These are phyloP conservation scores for Atrina japonica DNA, from an alignment of 2,888 invertebrate genomes.

Conservation along the genomic window DNA sequence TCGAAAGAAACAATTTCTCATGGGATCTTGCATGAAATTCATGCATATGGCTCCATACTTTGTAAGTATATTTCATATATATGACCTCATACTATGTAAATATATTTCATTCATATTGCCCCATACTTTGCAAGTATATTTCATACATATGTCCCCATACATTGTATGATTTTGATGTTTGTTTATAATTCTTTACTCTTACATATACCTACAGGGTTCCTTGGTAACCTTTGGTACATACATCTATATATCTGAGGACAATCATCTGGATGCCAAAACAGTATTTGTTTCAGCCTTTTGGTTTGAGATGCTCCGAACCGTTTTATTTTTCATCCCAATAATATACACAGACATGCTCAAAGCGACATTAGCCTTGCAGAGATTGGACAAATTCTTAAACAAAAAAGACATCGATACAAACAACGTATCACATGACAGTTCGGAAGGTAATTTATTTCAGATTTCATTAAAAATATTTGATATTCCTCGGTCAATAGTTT, in stretches of 20 bases:
- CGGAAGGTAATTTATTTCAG: slow-evolving; percentile 17
- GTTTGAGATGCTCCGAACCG: slow-evolving; percentile 85
- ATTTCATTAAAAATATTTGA: too few species aligned
- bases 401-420: slow-evolving; percentile 54
- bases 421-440: slow-evolving; percentile 46
- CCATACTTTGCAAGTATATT: slow-evolving; percentile 87
- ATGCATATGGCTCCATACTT: too few species aligned
- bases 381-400: slow-evolving; percentile 57
- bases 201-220: slow-evolving; percentile 62
- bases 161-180: slow-evolving; percentile 88
- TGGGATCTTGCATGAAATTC: slow-evolving; percentile 86
- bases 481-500: too few species aligned
- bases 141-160: slow-evolving; percentile 97
- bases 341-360: slow-evolving; percentile 85
- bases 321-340: slow-evolving; percentile 97
- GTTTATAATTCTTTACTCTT: background rate
- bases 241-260: slow-evolving; percentile 67
- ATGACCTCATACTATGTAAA: too few species aligned
- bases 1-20: slow-evolving; percentile 91
- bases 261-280: slow-evolving; percentile 85
- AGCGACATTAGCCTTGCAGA: slow-evolving; percentile 52
- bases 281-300: slow-evolving; percentile 80
- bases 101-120: slow-evolving; percentile 92
- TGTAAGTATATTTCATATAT: too few species aligned
- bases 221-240: slow-evolving; percentile 75